Evolutionary conservation across 2,888 invertebrate genomes (phyloP).

Genomic region (Eristalinus aeneus): DNA sequence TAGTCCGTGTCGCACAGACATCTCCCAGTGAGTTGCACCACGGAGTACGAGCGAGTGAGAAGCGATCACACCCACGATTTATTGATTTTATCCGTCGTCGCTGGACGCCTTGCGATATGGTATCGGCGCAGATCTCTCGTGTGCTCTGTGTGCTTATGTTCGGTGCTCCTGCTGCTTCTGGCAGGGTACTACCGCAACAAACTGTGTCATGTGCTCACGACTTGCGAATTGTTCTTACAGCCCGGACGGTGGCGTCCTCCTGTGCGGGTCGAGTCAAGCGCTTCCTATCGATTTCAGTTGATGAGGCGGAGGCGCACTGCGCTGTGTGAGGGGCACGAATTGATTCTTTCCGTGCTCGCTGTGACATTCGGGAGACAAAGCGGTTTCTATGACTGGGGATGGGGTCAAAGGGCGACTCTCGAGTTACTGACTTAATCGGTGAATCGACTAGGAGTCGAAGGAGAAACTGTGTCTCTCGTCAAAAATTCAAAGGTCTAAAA

Average conservation of each 20-base stretch:
- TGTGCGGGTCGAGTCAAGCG: neutral
- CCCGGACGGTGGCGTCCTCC: constrained; percentile 6
- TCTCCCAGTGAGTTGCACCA: constrained; percentile 40
- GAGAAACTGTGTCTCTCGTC: too few relatives aligned
- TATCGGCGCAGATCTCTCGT: constrained; percentile 21
- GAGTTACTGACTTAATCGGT: neutral
- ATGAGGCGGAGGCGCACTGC: neutral
- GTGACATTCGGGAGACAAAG: neutral
- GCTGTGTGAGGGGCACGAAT: neutral
- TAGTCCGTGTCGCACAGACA: constrained; percentile 36
- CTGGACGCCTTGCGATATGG: constrained; percentile 61
- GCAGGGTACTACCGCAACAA: constrained; percentile 21
- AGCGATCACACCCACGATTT: constrained; percentile 70
- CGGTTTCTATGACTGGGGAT: too few relatives aligned
- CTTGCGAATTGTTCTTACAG: constrained; percentile 57
- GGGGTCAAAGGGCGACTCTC: neutral
- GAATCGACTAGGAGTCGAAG: neutral
- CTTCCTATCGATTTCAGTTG: neutral
- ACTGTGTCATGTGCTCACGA: constrained; percentile 66
- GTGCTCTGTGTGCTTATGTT: constrained; percentile 30
- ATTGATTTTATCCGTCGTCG: constrained; percentile 68
- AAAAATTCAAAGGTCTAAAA: too few relatives aligned
- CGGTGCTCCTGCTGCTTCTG: constrained; percentile 66
- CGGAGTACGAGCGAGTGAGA: constrained; percentile 58
- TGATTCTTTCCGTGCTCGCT: neutral